Evolutionary conservation across 2,113 vertebrate species (phyloP).

Genomic region (Oreotrochilus melanogaster): DNA sequence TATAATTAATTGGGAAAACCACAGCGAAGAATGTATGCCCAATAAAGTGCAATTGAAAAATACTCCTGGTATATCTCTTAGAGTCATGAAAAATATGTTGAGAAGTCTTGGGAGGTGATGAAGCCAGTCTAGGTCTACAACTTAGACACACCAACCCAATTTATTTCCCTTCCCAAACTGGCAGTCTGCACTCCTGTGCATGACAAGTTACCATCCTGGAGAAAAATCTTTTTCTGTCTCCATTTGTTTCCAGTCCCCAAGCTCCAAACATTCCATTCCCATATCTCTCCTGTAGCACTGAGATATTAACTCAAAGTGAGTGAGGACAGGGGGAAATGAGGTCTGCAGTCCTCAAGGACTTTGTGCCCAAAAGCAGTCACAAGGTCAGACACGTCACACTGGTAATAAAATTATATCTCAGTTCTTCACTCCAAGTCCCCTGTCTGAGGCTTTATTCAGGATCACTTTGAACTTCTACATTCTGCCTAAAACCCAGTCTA

Average conservation of each 20-base stretch:
- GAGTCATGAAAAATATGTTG: background rate
- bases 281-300: background rate
- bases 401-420: background rate
- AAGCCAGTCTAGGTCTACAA: background rate
- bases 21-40: background rate
- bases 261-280: background rate
- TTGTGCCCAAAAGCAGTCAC: background rate
- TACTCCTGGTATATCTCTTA: background rate
- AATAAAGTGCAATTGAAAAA: background rate
- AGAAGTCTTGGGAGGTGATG: background rate
- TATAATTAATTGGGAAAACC: background rate
- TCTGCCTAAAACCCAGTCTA: background rate
- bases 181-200: background rate
- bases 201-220: background rate
- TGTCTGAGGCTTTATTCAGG: background rate
- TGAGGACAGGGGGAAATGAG: background rate
- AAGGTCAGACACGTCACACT: too few species aligned
- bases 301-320: background rate
- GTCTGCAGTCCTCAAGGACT: background rate
- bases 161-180: background rate
- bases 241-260: background rate
- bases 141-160: background rate
- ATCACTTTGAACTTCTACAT: background rate
- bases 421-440: background rate
- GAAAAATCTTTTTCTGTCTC: background rate